These are phyloP conservation scores for Corella eumyota DNA, from an alignment of 23 tunicate genomes.

Conservation along the genomic window DNA sequence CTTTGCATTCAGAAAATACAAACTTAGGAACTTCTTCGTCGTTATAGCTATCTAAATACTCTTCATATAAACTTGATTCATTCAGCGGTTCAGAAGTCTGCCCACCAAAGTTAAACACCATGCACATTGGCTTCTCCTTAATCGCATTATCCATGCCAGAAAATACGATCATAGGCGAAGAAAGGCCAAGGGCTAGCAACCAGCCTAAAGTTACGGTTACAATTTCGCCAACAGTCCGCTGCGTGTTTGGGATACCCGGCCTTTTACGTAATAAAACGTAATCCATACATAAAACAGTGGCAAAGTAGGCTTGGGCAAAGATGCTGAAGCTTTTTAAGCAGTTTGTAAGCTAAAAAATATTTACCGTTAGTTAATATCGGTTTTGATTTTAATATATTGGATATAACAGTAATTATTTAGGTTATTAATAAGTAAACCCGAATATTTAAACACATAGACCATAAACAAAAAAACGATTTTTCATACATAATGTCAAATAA, in stretches of 20 bases:
- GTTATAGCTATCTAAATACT: neutral
- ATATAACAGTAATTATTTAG: too few relatives aligned
- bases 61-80: neutral
- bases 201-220: slow-evolving; percentile 9
- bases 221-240: slow-evolving; percentile 10
- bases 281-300: slow-evolving; percentile 5
- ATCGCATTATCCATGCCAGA: slow-evolving; percentile 1
- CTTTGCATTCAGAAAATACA: slow-evolving; percentile 20
- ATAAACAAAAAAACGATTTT: too few relatives aligned
- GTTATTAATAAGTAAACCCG: too few relatives aligned
- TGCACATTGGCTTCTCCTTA: neutral
- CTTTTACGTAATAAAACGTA: slow-evolving; percentile 14
- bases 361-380: neutral
- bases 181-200: slow-evolving; percentile 6
- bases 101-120: neutral
- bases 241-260: slow-evolving; percentile 2
- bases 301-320: slow-evolving; percentile 12
- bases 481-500: too few relatives aligned
- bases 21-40: slow-evolving; percentile 2
- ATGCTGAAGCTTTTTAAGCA: slow-evolving; percentile 10
- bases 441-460: too few relatives aligned
- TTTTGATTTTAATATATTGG: neutral
- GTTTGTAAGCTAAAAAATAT: slow-evolving; percentile 10
- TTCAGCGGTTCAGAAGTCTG: neutral
- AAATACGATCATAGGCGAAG: slow-evolving; percentile 9